phyloP scores from a whole-genome alignment of 2,113 vertebrate genomes.

The Antechinus flavipes region DNA sequence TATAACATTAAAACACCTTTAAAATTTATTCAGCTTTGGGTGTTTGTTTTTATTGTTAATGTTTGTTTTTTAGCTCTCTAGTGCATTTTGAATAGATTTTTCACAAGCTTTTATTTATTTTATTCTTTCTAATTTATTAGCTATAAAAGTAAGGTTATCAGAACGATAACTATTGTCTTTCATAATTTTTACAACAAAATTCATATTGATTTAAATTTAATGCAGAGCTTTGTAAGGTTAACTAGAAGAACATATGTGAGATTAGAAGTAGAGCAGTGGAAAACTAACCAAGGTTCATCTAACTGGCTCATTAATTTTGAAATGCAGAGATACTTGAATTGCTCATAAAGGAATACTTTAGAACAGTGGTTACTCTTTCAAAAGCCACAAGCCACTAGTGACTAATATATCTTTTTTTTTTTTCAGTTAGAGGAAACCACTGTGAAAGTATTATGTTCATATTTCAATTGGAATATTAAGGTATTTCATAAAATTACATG shows the following conservation, averaged over 20 bases:
- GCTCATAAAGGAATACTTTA: slow-evolving; percentile 69
- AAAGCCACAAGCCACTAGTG: slow-evolving; percentile 61
- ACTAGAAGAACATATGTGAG: slow-evolving; percentile 54
- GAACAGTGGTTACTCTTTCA: slow-evolving; percentile 50
- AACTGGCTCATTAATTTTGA: slow-evolving; percentile 81
- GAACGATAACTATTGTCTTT: slow-evolving; percentile 44
- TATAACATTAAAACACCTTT: background rate
- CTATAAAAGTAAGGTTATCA: background rate
- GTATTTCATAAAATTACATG: background rate
- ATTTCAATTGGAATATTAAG: background rate
- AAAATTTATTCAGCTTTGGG: background rate
- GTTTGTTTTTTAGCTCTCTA: background rate
- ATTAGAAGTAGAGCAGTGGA: slow-evolving; percentile 61
- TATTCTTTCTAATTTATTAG: slow-evolving; percentile 20
- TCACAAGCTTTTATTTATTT: slow-evolving; percentile 6
- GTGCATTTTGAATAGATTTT: background rate
- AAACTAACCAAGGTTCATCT: slow-evolving; percentile 78
- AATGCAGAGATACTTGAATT: slow-evolving; percentile 71
- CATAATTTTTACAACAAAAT: slow-evolving; percentile 51
- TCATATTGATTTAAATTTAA: slow-evolving; percentile 66
- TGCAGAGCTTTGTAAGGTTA: slow-evolving; percentile 66
- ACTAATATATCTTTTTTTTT: slow-evolving; percentile 67
- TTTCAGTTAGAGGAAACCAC: slow-evolving; percentile 31
- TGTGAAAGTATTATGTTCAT: slow-evolving; percentile 27
- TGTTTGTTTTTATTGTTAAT: background rate